Base-by-base conservation (phyloP, 2,888 invertebrate species). In the Amphimallon solstitiale region DNA sequence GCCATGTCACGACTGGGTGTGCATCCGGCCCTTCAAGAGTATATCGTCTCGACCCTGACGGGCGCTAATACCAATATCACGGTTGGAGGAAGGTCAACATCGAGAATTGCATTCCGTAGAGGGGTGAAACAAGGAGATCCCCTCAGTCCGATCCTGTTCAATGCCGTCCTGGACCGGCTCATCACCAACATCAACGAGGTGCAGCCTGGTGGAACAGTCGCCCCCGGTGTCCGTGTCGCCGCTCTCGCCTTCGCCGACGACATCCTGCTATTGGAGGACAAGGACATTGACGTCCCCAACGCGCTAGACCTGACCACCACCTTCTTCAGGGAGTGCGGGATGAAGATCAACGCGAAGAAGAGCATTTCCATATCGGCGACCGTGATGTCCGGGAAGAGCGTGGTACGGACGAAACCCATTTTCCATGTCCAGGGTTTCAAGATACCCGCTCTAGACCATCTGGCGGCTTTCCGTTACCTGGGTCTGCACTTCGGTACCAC, bases 101-200 rank as follows among this genome's bases (percentile, higher is more conserved):
- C 46, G 23, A 49, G 61, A 0, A 69, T 76, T 2, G 35, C 17
- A 2, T 69, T 75, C 21, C 35, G 23, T 0, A 73, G 78, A 23
- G 81, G 81, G 0, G 81, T 75, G 78, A 23, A 5, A 9, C 83
- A 83, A 70, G 82, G 82, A 0, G 80, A 81, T 66, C 80, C 80
- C 0, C 68, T 82, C 9, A 40, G 40, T 9, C 76, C 76, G 0
- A 4, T 74, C 0, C 66, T 76, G 0, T 75, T 78, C 35, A 74
- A 75, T 29, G 10, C 74, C 0, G 70, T 76, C 0, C 56, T 77
- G 23, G 75, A 75, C 51, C 73, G 75, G 43, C 68, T 76, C 37
- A 74, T 1, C 38, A 15, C 15, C 2, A 34, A 1, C 59, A 65
- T n/a, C 69, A 64, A 23, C 23, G 3, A 23, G 23, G 23, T 2